phyloP scores from a whole-genome alignment of 2,113 vertebrate species.

The Alexandromys fortis region DNA sequence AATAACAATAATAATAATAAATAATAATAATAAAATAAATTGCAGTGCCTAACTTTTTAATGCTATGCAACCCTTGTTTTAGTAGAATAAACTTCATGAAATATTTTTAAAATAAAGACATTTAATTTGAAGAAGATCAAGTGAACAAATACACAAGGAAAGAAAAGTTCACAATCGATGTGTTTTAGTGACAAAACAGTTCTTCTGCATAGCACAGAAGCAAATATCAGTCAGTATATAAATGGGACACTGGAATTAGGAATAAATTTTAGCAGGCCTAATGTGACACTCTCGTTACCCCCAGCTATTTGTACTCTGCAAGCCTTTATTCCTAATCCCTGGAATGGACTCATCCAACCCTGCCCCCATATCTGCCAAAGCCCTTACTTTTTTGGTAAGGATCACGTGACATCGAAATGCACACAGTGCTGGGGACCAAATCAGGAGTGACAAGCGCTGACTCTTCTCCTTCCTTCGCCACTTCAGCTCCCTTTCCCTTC shows the following conservation, averaged over 20 bases:
- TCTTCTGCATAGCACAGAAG: neutral
- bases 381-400: neutral
- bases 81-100: neutral
- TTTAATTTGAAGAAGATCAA: slow-evolving; percentile 45
- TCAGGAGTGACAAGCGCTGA: neutral
- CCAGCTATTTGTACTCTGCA: neutral
- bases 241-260: neutral
- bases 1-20: neutral
- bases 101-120: neutral
- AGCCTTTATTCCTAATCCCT: neutral
- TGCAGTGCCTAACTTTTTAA: neutral
- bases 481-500: neutral
- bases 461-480: neutral
- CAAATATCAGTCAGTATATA: neutral
- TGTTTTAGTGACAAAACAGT: neutral
- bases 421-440: neutral
- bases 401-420: neutral
- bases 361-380: neutral
- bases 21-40: no score
- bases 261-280: neutral
- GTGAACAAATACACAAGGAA: neutral
- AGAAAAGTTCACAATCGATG: neutral
- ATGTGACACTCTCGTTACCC: slow-evolving; percentile 1
- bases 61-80: neutral
- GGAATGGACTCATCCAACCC: neutral